Evolutionary conservation across 2,113 vertebrate genomes (phyloP).

Genomic region (Sylvilagus bachmani): DNA sequence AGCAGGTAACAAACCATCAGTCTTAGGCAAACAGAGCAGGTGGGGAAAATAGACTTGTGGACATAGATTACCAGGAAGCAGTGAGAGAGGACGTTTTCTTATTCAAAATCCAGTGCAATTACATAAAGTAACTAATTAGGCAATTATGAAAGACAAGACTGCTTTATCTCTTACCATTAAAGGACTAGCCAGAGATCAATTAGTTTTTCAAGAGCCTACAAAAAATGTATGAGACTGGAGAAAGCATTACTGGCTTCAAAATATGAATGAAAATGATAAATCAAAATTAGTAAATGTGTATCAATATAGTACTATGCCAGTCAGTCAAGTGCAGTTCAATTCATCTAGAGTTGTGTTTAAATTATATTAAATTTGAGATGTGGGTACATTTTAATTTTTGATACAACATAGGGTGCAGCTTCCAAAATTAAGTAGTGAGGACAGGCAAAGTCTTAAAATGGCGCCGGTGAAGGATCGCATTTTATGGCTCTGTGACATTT

Average conservation of each 20-base stretch:
- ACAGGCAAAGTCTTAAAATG: constrained; percentile 60
- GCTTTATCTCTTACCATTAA: constrained; percentile 30
- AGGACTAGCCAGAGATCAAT: not conserved
- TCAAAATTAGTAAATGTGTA: constrained; percentile 38
- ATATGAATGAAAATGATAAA: constrained; percentile 55
- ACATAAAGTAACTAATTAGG: constrained; percentile 57
- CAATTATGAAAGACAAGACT: not conserved
- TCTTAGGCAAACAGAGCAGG: constrained; percentile 88
- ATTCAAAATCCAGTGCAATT: constrained; percentile 63
- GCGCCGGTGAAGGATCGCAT: constrained; percentile 2
- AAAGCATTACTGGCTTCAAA: constrained; percentile 40
- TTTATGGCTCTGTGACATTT: constrained; percentile 62
- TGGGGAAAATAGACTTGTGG: constrained; percentile 86
- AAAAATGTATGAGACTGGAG: constrained; percentile 36
- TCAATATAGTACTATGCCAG: not conserved
- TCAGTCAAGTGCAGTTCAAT: not conserved
- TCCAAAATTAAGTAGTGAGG: constrained; percentile 69
- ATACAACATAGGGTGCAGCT: constrained; percentile 43
- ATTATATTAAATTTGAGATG: constrained; percentile 19
- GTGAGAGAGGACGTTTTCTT: constrained; percentile 62
- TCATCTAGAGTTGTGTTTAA: constrained; percentile 37
- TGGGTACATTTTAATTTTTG: constrained; percentile 63
- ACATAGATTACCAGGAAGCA: constrained; percentile 84
- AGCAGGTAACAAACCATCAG: constrained; percentile 91
- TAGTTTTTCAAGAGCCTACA: constrained; percentile 17